phyloP scores from a whole-genome alignment of 2,797 vertebrate genomes.

The Carcharodon carcharias region DNA sequence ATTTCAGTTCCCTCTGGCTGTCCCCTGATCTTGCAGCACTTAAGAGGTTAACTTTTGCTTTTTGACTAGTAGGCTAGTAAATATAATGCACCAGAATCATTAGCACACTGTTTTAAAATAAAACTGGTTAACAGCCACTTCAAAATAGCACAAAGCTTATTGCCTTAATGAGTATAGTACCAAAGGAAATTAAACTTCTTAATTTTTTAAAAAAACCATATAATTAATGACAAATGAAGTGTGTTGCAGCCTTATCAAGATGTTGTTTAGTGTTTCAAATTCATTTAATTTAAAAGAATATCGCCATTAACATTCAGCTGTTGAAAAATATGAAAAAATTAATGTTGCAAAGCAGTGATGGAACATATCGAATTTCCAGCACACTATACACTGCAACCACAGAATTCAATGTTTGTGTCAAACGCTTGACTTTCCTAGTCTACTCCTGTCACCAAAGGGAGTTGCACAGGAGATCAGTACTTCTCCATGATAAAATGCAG shows the following conservation, averaged over 20 bases:
- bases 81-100: neutral
- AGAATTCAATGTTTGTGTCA: neutral
- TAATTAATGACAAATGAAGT: conserved; percentile 11
- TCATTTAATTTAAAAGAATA: conserved; percentile 28
- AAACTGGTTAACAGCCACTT: neutral
- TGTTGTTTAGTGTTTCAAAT: conserved; percentile 18
- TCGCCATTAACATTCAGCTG: conserved; percentile 24
- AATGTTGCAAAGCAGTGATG: neutral
- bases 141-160: neutral
- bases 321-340: neutral
- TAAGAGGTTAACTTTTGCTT: neutral
- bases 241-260: neutral
- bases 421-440: neutral
- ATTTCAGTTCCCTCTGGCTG: neutral
- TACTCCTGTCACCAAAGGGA: neutral
- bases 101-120: neutral
- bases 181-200: conserved; percentile 31
- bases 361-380: neutral
- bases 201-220: conserved; percentile 13
- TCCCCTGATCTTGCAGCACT: neutral
- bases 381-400: neutral
- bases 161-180: neutral
- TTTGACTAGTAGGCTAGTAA: neutral
- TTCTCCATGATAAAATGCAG: neutral
- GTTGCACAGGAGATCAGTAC: neutral